phyloP scores from a whole-genome alignment of 2,113 vertebrate species.

The Actenoides hombroni region DNA sequence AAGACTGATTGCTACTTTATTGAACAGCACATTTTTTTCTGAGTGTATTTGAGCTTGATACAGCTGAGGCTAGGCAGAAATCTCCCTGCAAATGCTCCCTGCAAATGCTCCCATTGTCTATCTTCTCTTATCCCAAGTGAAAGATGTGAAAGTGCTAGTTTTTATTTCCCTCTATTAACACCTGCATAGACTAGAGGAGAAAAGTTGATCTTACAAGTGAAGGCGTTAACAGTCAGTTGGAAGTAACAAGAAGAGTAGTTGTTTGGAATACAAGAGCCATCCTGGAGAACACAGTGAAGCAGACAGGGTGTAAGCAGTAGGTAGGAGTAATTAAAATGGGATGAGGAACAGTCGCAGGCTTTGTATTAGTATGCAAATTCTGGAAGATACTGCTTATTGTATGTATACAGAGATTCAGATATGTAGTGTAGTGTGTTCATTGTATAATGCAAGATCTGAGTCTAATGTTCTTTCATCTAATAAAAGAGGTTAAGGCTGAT shows the following conservation, averaged over 20 bases:
- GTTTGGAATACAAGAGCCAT: neutral
- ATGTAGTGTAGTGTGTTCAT: neutral
- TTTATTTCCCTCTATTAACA: neutral
- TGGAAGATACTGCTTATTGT: neutral
- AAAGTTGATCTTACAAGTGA: neutral
- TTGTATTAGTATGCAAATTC: constrained; percentile 34
- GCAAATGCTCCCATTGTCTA: neutral
- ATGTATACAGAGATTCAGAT: neutral
- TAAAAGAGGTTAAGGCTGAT: neutral
- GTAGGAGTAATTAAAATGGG: neutral
- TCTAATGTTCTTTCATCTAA: neutral
- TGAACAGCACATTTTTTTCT: neutral
- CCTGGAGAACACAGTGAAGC: neutral
- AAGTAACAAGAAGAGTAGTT: neutral
- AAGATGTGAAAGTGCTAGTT: neutral
- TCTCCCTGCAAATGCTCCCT: neutral
- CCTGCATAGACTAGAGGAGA: neutral
- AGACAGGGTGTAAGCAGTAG: neutral
- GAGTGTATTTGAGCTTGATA: neutral
- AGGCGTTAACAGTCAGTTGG: rapidly evolving
- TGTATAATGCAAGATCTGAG: neutral
- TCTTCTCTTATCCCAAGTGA: neutral
- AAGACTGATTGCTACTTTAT: neutral
- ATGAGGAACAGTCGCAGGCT: neutral
- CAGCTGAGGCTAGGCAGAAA: neutral